phyloP scores from a whole-genome alignment of 2,113 vertebrate genomes.

The Redunca redunca region DNA sequence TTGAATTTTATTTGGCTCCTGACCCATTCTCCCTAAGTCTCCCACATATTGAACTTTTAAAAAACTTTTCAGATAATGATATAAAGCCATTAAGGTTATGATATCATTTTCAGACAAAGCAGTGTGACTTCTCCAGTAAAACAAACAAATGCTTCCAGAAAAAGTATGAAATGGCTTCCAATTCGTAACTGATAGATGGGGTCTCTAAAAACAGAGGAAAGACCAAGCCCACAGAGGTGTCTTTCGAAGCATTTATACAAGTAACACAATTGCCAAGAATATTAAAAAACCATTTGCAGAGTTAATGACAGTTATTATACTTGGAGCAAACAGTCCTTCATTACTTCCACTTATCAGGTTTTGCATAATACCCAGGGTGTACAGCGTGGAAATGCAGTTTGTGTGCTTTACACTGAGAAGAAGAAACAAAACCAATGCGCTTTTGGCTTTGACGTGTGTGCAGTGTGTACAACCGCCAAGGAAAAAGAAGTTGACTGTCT shows the following conservation, averaged over 20 bases:
- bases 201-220: not conserved
- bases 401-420: not conserved
- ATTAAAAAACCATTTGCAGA: not conserved
- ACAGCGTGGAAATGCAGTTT: not conserved
- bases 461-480: not conserved
- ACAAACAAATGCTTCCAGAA: not conserved
- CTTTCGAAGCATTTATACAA: not conserved
- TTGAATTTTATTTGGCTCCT: not conserved
- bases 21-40: not conserved
- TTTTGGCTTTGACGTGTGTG: not conserved
- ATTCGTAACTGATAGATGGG: not conserved
- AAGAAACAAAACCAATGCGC: not conserved
- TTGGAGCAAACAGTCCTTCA: not conserved
- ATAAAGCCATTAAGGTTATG: not conserved
- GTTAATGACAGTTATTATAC: not conserved
- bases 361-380: fast-evolving
- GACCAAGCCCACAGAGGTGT: not conserved
- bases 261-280: not conserved
- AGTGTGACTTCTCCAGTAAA: not conserved
- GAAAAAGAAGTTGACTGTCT: conserved; percentile 37
- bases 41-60: not conserved
- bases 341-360: not conserved
- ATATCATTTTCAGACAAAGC: not conserved
- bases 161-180: not conserved
- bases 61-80: not conserved